Evolutionary conservation across 2,113 vertebrate species (phyloP).

Genomic region (Gavia stellata): DNA sequence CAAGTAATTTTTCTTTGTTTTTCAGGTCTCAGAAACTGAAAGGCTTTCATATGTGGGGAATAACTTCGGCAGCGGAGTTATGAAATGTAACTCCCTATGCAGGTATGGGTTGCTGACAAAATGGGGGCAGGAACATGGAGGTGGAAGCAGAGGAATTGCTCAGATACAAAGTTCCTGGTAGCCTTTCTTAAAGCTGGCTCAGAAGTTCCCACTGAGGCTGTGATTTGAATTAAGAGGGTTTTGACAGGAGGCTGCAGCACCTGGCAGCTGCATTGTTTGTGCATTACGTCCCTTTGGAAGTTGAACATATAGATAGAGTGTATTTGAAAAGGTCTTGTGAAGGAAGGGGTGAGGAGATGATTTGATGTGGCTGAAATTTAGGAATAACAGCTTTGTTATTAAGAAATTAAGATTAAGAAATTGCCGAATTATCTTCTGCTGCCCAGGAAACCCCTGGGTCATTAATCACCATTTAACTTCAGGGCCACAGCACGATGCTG

Average conservation of each 20-base stretch:
- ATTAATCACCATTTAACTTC: not conserved
- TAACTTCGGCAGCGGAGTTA: slow-evolving; percentile 77
- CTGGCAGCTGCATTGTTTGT: not conserved
- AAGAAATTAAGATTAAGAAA: not conserved
- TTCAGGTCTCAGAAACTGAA: slow-evolving; percentile 87
- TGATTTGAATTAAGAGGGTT: not conserved
- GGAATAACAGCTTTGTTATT: not conserved
- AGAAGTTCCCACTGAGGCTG: fast-evolving
- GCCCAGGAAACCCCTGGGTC: not conserved
- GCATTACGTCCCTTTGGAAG: not conserved
- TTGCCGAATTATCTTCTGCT: not conserved
- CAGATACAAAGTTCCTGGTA: not conserved
- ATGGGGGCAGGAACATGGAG: too few species aligned
- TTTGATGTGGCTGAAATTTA: not conserved
- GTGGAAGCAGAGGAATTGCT: not conserved
- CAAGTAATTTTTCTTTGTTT: not conserved
- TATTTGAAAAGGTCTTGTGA: not conserved
- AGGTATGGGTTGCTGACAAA: slow-evolving; percentile 70
- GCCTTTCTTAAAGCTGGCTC: not conserved
- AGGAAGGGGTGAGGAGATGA: not conserved
- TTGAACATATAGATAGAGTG: not conserved
- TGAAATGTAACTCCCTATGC: slow-evolving; percentile 86
- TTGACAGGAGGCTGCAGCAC: not conserved
- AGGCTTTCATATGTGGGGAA: slow-evolving; percentile 86
- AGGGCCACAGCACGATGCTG: not conserved